Percentiles rank a stretch among this genome's conserved stretches.
Evolutionary conservation across 2,888 invertebrate genomes (phyloP).

Genomic region (Chesias legatella): DNA sequence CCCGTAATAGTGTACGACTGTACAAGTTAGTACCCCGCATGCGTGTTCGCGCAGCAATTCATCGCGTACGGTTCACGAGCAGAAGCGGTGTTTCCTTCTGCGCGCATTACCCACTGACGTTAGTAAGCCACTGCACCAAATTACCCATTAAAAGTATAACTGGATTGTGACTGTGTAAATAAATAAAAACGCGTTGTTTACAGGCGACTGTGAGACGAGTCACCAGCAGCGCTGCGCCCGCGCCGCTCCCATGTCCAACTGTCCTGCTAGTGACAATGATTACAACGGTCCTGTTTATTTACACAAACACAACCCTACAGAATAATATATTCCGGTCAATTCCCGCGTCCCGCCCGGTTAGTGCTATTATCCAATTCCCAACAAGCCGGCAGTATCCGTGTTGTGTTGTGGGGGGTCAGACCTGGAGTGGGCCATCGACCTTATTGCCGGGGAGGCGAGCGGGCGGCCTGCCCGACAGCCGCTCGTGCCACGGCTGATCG

Average conservation of each 20-base stretch:
- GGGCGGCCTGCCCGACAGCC: constrained; percentile 52
- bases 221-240: too few species aligned
- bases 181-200: too few species aligned
- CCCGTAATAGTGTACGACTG: background rate
- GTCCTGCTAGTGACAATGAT: too few species aligned
- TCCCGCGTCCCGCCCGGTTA: constrained; percentile 27
- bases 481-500: constrained; percentile 71
- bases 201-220: too few species aligned
- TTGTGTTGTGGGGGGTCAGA: constrained; percentile 39
- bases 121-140: constrained; percentile 4
- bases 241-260: too few species aligned
- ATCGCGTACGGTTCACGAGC: constrained; percentile 22
- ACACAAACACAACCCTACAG: constrained; percentile 7
- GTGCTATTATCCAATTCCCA: constrained; percentile 30
- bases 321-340: background rate
- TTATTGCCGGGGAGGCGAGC: constrained; percentile 41
- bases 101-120: background rate
- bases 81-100: constrained; percentile 21
- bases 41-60: constrained; percentile 19
- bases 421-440: constrained; percentile 59
- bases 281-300: constrained; percentile 4
- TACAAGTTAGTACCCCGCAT: constrained; percentile 18
- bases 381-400: constrained; percentile 6
- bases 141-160: background rate
- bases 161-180: too few species aligned